Evolutionary conservation across 2,888 invertebrate genomes (phyloP), one percentile per base, ranked within the genome.

Genomic region (Mesoligia furuncula): DNA sequence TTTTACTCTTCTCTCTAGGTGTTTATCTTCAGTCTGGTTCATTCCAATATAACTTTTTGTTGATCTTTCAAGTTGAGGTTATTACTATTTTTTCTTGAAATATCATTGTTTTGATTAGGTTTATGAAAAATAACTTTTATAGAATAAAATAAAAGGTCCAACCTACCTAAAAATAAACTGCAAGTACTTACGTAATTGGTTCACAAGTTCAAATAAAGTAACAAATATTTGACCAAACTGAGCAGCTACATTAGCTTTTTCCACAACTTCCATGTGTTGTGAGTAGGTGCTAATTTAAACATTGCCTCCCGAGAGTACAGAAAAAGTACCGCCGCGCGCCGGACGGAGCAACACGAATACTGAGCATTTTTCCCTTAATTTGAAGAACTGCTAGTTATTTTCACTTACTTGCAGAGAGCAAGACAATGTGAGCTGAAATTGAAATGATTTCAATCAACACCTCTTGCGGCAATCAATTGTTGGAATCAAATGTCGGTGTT

Each of bases 281-380:
- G 54, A 83, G 77, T 76, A 67, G 51, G 76, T 77, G 83, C 77
- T 87, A 83, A 86, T 83, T 83, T 85, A 82, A 85, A 83, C 88
- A 83, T 83, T 77, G 77, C 62, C 66, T 74, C 66, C 71, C 42
- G 31, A 74, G 74, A 80, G 67, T 66, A 75, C 59, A 84, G 54
- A 87, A 79, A 87, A 85, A 77, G 48, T 79, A 69, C 39, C 45
- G 36, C 62, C 24, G n/a, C 59, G 15, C 54, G 45, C 62, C 24
- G n/a, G 62, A 15, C 54, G 45, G 31, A 17, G 42, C 51, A 24
- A 65, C 66, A 62, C 66, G 64, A 77, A 85, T 79, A 57, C 77
- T 73, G 45, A 77, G 39, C 45, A 78, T 70, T 81, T 77, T 54
- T 69, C 48, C 75, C 65, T 81, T 79, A 78, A 85, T 87, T 85